phyloP scores from a whole-genome alignment of 2,113 vertebrate species.

The Oryzias celebensis region DNA sequence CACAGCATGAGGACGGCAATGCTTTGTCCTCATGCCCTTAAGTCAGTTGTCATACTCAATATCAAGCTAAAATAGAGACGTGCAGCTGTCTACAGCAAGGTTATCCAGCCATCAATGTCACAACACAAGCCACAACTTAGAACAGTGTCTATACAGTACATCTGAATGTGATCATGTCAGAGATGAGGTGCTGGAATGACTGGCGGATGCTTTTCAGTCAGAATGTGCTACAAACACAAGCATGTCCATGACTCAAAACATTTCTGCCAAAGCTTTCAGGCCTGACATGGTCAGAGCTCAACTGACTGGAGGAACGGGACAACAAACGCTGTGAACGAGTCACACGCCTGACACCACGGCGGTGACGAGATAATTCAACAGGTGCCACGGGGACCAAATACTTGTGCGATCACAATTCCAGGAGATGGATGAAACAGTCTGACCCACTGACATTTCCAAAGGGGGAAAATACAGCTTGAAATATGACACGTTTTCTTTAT shows the following conservation, averaged over 20 bases:
- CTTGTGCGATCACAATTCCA: background rate
- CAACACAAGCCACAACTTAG: constrained; percentile 23
- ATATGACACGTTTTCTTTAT: background rate
- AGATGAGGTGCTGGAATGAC: constrained; percentile 20
- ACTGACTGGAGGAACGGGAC: constrained; percentile 12
- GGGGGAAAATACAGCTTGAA: background rate
- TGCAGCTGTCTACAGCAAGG: constrained; percentile 66
- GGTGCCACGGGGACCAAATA: constrained; percentile 17
- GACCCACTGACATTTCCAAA: background rate
- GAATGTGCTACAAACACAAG: constrained; percentile 38
- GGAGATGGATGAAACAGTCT: background rate
- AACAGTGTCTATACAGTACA: constrained; percentile 6
- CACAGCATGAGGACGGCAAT: constrained; percentile 8
- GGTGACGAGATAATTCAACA: constrained; percentile 3
- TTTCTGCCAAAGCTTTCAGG: constrained; percentile 38
- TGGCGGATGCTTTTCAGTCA: constrained; percentile 43
- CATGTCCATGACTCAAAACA: constrained; percentile 40
- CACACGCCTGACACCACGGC: constrained; percentile 17
- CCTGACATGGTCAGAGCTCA: constrained; percentile 37
- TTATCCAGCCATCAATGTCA: constrained; percentile 55
- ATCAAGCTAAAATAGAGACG: constrained; percentile 62
- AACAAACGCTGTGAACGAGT: constrained; percentile 20
- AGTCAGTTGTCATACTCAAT: constrained; percentile 52
- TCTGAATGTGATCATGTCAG: constrained; percentile 11
- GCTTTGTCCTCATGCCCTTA: constrained; percentile 26